Evolutionary conservation across 1,140 invertebrate genomes (phyloP).

Genomic region (Ips typographus): DNA sequence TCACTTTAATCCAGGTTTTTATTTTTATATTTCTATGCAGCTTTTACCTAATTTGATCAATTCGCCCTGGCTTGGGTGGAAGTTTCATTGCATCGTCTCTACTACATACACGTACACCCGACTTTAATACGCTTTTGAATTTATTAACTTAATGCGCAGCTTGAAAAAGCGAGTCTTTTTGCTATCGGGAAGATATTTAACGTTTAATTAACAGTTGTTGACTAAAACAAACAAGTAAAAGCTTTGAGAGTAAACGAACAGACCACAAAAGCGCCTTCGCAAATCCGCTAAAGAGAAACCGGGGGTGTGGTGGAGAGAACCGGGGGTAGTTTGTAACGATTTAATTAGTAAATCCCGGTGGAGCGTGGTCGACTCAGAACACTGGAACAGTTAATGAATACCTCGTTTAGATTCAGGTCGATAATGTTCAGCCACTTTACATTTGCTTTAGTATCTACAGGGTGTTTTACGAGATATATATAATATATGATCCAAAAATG

Average conservation of each 20-base stretch:
- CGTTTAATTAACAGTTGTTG: conserved; percentile 11
- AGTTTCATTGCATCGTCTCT: too few relatives aligned
- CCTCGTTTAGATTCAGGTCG: conserved; percentile 20
- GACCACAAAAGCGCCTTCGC: conserved; percentile 22
- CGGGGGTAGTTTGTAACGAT: conserved; percentile 18
- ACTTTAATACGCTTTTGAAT: too few relatives aligned
- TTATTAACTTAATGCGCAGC: too few relatives aligned
- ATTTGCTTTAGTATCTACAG: too few relatives aligned
- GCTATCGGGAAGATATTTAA: neutral
- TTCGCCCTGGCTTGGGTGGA: too few relatives aligned
- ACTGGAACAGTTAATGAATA: conserved; percentile 26
- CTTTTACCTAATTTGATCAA: conserved; percentile 29
- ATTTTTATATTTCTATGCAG: neutral
- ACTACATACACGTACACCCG: too few relatives aligned
- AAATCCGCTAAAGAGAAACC: conserved; percentile 17
- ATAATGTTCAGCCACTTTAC: conserved; percentile 10
- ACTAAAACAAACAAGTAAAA: conserved; percentile 2
- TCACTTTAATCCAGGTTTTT: neutral
- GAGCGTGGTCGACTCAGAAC: conserved; percentile 23
- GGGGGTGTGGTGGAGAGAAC: too few relatives aligned
- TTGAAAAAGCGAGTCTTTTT: too few relatives aligned
- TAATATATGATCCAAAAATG: too few relatives aligned
- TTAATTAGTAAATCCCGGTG: conserved; percentile 29
- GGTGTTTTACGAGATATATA: too few relatives aligned
- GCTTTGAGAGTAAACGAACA: neutral